Base-by-base conservation (phyloP, 2,888 invertebrate species). In the Stenodera caucasica region DNA sequence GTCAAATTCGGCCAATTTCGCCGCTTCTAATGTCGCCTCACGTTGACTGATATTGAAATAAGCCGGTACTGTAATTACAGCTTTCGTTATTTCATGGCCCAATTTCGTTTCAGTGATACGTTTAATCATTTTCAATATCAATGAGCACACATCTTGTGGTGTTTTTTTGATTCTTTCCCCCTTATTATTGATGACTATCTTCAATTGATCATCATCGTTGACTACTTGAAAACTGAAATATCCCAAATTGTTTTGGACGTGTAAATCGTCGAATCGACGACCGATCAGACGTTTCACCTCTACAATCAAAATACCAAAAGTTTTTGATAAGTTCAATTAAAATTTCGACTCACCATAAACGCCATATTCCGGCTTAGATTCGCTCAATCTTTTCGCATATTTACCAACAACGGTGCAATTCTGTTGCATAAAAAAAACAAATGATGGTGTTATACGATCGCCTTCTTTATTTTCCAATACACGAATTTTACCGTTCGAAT, bases 61-160 rank as follows among this genome's bases (percentile, higher is more conserved):
- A 1, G 74, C 72, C 2, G 74, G 74, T n/a, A 74, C 72, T 1
- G 74, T 72, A 30, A 73, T 66, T n/a, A 72, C 70, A 21, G 67
- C 71, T 53, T 66, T 63, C 12, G 12, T 23, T 12, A 18, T 26
- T 8, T 18, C 37, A n/a, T 61, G 12, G 2, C 64, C 64, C 8
- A 70, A 49, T 32, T 66, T 58, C 15, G 37, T 32, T 53, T 68
- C 66, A 9, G 64, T 66, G 15, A 60, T 53, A 11, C 37, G 35
- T 55, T 68, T 72, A 30, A 72, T 37, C 50, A 65, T 64, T 32
- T 37, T 45, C 12, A 73, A 58, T 29, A 71, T 50, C 49, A 60
- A 62, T 4, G 68, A 61, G 57, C 70, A 68, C 2, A 72, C 61
- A 49, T 70, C 66, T 56, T 69, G 65, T 0, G 71, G 69, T 30